Evolutionary conservation across 30 jellyfish, hydroid and myxozoan species (phyloP), one percentile per base, ranked within the genome.

Genomic region (Pelagia noctiluca): DNA sequence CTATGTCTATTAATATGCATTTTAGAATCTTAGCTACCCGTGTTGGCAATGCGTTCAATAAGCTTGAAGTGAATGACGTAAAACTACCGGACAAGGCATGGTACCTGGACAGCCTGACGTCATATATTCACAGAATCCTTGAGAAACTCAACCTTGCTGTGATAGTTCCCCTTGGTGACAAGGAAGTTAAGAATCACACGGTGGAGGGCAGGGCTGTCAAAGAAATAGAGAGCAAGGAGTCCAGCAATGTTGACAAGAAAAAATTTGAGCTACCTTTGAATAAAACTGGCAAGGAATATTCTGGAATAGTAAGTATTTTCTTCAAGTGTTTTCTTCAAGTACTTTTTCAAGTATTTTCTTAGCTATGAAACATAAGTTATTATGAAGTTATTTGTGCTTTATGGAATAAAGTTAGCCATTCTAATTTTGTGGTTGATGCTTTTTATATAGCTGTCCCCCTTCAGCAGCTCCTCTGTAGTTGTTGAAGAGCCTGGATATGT

Each of bases 71-170:
- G 35, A 80, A 49, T 26, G 62, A 65, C 35, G 13, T 65, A 11
- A 64, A 53, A 29, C 25, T 80, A 54, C 83, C 83, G 2, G 90
- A 80, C 49, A 62, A 66, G 28, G 90, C 90, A 13, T 80, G 90
- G 90, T 22, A 66, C 22, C 30, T 62, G 16, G 71, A 52, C 54
- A 72, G 79, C 29, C 90, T 70, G 11, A 31, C 54, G n/a, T 57
- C 24, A 0, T 80, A 80, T 54, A 75, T 80, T 30, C 47, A 69
- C 19, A 18, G 18, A 31, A 60, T 80, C 24, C 68, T 80, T 23
- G 47, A 23, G 21, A 80, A 80, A 47, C 26, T 80, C 0, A 35
- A 80, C 16, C 19, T 67, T n/a, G 54, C 47, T 37, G 57, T 22
- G n/a, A 42, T 80, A n/a, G 73, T 25, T 18, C 73, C 81, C 8